Percentiles rank a stretch among this genome's conserved stretches.
phyloP scores from a whole-genome alignment of 2,888 invertebrate genomes.

The Plutella xylostella region DNA sequence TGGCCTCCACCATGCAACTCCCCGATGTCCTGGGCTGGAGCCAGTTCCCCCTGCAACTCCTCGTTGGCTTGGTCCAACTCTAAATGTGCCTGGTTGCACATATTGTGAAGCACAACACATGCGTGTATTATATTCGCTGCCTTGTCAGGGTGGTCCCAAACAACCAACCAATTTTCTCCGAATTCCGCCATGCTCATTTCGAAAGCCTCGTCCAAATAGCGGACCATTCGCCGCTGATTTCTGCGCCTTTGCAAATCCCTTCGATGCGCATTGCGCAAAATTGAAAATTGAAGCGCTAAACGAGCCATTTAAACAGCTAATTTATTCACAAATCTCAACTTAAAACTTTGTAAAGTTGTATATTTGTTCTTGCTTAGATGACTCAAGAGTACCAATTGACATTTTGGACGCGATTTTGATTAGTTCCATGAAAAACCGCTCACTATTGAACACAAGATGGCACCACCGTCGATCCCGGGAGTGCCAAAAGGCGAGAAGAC shows the following conservation, averaged over 20 bases:
- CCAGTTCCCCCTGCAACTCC: neutral
- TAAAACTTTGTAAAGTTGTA: neutral
- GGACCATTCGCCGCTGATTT: neutral
- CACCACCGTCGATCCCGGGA: neutral
- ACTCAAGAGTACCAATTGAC: neutral
- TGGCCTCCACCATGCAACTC: no score
- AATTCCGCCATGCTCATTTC: neutral
- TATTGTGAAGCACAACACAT: slow-evolving; percentile 3
- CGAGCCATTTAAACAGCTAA: neutral
- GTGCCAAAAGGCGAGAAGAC: neutral
- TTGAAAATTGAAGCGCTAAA: neutral
- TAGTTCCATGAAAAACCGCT: neutral
- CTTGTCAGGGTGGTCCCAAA: neutral
- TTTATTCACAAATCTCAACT: neutral
- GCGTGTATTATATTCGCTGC: slow-evolving; percentile 6
- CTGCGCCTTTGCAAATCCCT: neutral
- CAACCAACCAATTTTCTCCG: no score
- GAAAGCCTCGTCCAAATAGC: neutral
- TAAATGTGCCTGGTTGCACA: neutral
- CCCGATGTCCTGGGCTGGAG: neutral
- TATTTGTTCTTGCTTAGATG: neutral
- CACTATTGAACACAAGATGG: neutral
- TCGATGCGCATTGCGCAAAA: neutral
- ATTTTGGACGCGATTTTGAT: neutral
- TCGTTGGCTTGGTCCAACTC: neutral